phyloP scores from a whole-genome alignment of 2,888 invertebrate species.

The Meiosimyza decipiens region DNA sequence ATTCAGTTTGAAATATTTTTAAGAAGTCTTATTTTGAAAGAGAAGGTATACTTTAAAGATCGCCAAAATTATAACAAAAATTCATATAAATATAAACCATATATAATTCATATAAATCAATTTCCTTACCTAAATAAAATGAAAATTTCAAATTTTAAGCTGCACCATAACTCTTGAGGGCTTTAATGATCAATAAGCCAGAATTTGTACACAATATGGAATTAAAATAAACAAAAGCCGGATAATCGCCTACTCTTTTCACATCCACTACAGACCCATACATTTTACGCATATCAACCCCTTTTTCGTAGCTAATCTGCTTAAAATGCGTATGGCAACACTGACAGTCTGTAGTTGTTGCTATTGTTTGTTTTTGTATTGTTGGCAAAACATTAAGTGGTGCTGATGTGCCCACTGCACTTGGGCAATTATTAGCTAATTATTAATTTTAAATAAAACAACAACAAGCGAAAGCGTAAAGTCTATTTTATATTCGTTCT shows the following conservation, averaged over 20 bases:
- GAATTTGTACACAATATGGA: slow-evolving; percentile 13
- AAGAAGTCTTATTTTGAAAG: no score
- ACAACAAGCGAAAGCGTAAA: slow-evolving; percentile 9
- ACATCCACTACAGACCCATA: neutral
- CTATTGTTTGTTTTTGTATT: slow-evolving; percentile 17
- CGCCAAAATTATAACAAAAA: no score
- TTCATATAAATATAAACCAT: no score
- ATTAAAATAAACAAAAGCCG: neutral
- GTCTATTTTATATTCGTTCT: slow-evolving; percentile 40
- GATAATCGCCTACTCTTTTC: neutral
- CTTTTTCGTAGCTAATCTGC: neutral
- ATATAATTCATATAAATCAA: no score
- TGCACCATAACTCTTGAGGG: neutral
- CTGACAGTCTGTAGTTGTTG: neutral
- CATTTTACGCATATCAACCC: neutral
- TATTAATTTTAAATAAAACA: slow-evolving; percentile 35
- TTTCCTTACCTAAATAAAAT: no score
- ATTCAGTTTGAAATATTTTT: no score
- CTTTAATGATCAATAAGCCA: slow-evolving; percentile 20
- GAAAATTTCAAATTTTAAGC: no score
- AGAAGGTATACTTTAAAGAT: no score
- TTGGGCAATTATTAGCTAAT: slow-evolving; percentile 39
- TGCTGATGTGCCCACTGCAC: slow-evolving; percentile 18
- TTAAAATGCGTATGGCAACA: neutral
- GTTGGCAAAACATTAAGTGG: neutral